Evolutionary conservation across 2,888 invertebrate species (phyloP), one percentile per base, ranked within the genome.

Genomic region (Lepetodrilus schrolli): DNA sequence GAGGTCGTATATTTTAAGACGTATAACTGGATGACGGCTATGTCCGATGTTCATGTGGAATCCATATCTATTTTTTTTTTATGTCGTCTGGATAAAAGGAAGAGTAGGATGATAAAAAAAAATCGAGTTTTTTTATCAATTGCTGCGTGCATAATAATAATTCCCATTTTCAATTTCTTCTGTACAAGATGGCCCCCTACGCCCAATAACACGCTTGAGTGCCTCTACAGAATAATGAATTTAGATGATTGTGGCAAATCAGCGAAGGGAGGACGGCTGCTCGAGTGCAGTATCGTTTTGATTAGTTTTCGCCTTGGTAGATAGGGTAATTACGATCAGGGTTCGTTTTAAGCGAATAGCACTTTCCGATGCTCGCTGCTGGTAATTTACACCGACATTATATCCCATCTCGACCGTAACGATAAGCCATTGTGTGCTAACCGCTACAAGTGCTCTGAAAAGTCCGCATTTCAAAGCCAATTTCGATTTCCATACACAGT

Each of bases 401-500:
- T 30, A 13, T 58, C 26, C 30, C n/a, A 17, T 17, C n/a, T 34
- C 26, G 30, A 58, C 26, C 58, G 58, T 58, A 17, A 30, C 58
- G 58, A 58, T 7, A 30, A n/a, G 26, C 58, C 58, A 58, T 58
- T 58, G 58, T 58, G 30, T 30, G 58, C 58, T 58, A 58, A 58
- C 58, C 58, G 58, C 58, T 58, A 58, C 58, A 58, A 58, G 58
- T 58, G 58, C 58, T 58, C 58, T 58, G 26, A 30, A 58, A 58
- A 58, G 58, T 58, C 58, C 58, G 26, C 30, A 17, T 58, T 58
- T 58, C 58, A 58, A 58, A 58, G 58, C 58, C 58, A 58, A 58
- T 58, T 58, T 58, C 58, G 58, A 58, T 58, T 58, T 58, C 58
- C 58, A 58, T 58, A 58, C 58, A 58, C 58, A 30, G 17, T 58